Evolutionary conservation across 1,140 invertebrate species (phyloP).

Genomic region (Euglossa dilemma): DNA sequence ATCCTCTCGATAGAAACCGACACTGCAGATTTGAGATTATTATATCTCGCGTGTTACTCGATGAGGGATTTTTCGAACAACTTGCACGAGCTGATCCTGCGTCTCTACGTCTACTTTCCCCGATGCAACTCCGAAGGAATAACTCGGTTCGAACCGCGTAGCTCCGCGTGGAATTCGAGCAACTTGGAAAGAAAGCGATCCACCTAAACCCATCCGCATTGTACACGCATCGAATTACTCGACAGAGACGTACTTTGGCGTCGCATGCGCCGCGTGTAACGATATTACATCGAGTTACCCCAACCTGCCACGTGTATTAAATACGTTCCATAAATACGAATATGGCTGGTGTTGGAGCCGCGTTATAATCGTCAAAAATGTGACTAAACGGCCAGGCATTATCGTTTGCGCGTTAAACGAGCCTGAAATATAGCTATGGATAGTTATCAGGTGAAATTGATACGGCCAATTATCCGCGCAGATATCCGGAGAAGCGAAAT

Average conservation of each 20-base stretch:
- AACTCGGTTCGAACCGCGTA: background rate
- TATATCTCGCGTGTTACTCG: no score
- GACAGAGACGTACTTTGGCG: background rate
- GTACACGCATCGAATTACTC: slow-evolving; percentile 42
- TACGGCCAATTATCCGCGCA: background rate
- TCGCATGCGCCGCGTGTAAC: slow-evolving; percentile 11
- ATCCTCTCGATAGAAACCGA: no score
- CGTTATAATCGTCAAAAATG: slow-evolving; percentile 40
- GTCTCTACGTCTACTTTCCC: no score
- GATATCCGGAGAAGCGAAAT: background rate
- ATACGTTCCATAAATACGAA: slow-evolving; percentile 48
- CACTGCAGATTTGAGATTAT: no score
- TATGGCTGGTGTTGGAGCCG: background rate
- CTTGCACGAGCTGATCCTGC: no score
- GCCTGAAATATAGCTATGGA: slow-evolving; percentile 20
- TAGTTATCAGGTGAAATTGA: background rate
- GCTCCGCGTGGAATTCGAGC: background rate
- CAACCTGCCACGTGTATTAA: slow-evolving; percentile 38
- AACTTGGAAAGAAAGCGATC: background rate
- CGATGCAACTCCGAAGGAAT: no score
- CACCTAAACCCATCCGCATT: background rate
- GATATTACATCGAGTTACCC: slow-evolving; percentile 46
- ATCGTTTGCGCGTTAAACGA: slow-evolving; percentile 36
- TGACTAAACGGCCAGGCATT: slow-evolving; percentile 7
- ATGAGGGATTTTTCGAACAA: no score